Evolutionary conservation across 92 coral and sea anemone species (phyloP).

Genomic region (Zoanthus sansibaricus): DNA sequence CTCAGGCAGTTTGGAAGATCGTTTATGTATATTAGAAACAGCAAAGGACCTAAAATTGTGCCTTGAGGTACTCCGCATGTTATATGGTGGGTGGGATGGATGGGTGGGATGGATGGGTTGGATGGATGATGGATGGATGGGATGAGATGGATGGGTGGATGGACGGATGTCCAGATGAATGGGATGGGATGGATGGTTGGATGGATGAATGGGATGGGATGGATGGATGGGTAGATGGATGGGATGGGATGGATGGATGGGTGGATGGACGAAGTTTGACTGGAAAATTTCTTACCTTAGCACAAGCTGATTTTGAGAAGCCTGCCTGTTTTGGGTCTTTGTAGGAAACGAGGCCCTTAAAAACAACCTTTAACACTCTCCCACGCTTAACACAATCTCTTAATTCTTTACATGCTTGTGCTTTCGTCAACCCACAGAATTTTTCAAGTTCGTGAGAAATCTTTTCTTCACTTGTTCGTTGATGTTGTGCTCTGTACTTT

Average conservation of each 20-base stretch:
- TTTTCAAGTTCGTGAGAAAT: conserved; percentile 54
- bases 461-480: conserved; percentile 61
- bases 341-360: conserved; percentile 59
- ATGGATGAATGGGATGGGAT: too few relatives aligned
- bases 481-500: conserved; percentile 55
- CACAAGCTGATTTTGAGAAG: conserved; percentile 3
- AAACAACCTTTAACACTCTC: conserved; percentile 50
- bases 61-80: too few relatives aligned
- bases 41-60: too few relatives aligned
- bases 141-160: too few relatives aligned
- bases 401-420: conserved; percentile 51
- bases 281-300: conserved; percentile 5
- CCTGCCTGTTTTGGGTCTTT: conserved; percentile 43
- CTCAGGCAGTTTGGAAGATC: too few relatives aligned
- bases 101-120: too few relatives aligned
- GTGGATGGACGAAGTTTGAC: neutral
- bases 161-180: too few relatives aligned
- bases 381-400: conserved; percentile 56
- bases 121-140: too few relatives aligned
- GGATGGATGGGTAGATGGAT: neutral
- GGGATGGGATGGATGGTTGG: neutral
- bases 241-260: too few relatives aligned
- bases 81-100: too few relatives aligned
- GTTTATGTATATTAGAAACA: too few relatives aligned
- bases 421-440: conserved; percentile 52